Evolutionary conservation across 2,888 invertebrate species (phyloP), one percentile per base, ranked within the genome.

Genomic region (Mechanitis mazaeus): DNA sequence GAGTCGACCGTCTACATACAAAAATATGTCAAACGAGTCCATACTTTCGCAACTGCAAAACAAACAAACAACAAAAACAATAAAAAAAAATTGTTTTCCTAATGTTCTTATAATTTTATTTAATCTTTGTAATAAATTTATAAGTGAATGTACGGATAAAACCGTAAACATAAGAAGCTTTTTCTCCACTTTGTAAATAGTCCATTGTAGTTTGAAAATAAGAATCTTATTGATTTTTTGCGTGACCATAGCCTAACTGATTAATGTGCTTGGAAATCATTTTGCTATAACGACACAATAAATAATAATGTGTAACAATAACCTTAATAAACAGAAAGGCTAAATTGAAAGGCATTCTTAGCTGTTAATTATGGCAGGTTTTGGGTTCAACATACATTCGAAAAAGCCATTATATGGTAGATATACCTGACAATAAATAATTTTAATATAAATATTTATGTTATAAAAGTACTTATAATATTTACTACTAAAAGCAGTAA

Each of bases 1-100:
- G 83, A 95, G 94, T 73, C 95, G 92, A 2, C 95, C 96, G 66
- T 95, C 94, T 71, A 95, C 94, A 75, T 94, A 94, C 56, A 97
- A 94, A 85, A 94, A 95, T 65, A 96, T 94, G 76, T 94, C 92
- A 69, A 96, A 85, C 20, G 95, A 93, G 84, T 96, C 96, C 80
- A 94, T 93, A 74, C 93, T 94, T 65, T 95, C 94, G 81, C 96
- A 96, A 73, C 96, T 96, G 89, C 35, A 92, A 20, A 20, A 20
- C 20, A 20, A 20, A 91, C 70, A 77, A 76, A 50, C 31, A 50
- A 31, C 5, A 50, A 50, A 28, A 31, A 50, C 11, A 9, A 20
- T 20, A 20, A 31, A 78, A 69, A 67, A 66, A 35, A 54, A 45
- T 28, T 11, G 33, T 12, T 42, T 31, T 4, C 28, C 20, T 7